Conservation (phyloP, 2,797 vertebrate species). For the Danio albolineatus region DNA sequence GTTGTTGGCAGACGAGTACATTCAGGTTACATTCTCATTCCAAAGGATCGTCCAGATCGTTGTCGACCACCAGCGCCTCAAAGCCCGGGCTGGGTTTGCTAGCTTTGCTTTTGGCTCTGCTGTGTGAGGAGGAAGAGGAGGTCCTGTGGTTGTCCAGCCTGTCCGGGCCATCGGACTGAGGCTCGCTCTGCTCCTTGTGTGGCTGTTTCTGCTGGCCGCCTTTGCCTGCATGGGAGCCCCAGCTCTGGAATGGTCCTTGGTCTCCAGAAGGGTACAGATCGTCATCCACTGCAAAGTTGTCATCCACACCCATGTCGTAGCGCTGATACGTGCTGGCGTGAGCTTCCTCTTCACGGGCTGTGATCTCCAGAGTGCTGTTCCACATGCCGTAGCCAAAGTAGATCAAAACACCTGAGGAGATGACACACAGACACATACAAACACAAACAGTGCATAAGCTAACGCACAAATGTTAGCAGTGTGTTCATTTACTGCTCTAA, state of each 20-base stretch:
- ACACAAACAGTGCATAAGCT: slow-evolving; percentile 37
- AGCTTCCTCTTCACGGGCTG: slow-evolving; percentile 89
- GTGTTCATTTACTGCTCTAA: background rate
- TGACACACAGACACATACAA: slow-evolving; percentile 27
- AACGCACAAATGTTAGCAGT: slow-evolving; percentile 2
- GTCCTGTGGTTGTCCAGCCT: slow-evolving; percentile 77
- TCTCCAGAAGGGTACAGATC: slow-evolving; percentile 81
- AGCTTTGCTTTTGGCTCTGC: slow-evolving; percentile 87
- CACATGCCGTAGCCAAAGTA: slow-evolving; percentile 99
- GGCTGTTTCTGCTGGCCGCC: slow-evolving; percentile 73
- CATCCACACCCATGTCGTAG: slow-evolving; percentile 92
- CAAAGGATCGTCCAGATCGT: slow-evolving; percentile 90
- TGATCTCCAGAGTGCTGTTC: slow-evolving; percentile 96
- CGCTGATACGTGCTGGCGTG: slow-evolving; percentile 98
- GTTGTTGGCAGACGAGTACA: slow-evolving; percentile 69
- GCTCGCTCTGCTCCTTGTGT: slow-evolving; percentile 79
- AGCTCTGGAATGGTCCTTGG: slow-evolving; percentile 76
- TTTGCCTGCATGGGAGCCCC: no score
- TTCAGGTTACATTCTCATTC: slow-evolving; percentile 77
- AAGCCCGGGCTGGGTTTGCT: slow-evolving; percentile 81
- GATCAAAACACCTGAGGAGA: slow-evolving; percentile 88
- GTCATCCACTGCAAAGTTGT: slow-evolving; percentile 88
- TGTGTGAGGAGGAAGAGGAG: slow-evolving; percentile 65
- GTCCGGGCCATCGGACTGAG: slow-evolving; percentile 59
- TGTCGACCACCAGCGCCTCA: slow-evolving; percentile 89